Conservation (phyloP, 2,113 vertebrate species). For the Grantiella picta region DNA sequence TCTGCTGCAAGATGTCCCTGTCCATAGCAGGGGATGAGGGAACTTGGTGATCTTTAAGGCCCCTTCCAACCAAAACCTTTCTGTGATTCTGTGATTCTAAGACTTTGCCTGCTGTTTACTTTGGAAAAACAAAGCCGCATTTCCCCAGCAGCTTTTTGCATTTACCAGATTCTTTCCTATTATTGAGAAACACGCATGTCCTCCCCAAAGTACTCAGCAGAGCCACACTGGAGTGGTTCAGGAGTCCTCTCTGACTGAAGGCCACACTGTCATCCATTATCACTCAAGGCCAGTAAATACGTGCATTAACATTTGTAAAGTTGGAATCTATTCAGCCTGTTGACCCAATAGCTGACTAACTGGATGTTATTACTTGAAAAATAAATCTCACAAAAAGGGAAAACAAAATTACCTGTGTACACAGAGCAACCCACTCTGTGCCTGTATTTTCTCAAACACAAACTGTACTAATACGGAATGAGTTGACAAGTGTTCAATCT, state of each 20-base stretch:
- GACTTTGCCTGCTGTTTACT: not conserved
- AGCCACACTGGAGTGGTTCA: not conserved
- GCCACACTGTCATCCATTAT: not conserved
- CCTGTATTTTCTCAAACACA: not conserved
- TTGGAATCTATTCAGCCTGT: not conserved
- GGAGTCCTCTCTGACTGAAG: not conserved
- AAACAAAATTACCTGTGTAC: not conserved
- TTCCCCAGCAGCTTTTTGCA: not conserved
- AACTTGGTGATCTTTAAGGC: not conserved
- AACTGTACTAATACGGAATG: not conserved
- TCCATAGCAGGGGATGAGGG: not conserved
- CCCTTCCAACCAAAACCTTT: not conserved
- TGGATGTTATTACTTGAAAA: not conserved
- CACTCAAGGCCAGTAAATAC: conserved; percentile 2
- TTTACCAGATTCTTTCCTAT: not conserved
- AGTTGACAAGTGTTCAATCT: not conserved
- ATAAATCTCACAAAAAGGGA: not conserved
- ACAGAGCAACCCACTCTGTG: not conserved
- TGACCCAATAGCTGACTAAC: conserved; percentile 34
- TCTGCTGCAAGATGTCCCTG: not conserved
- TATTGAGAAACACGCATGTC: not conserved
- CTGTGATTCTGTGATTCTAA: not conserved
- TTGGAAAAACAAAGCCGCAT: not conserved
- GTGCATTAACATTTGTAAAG: conserved; percentile 14
- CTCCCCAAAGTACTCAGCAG: not conserved